Base-by-base conservation (phyloP, 1,140 invertebrate genomes). In the Aphelinus atriplicis region DNA sequence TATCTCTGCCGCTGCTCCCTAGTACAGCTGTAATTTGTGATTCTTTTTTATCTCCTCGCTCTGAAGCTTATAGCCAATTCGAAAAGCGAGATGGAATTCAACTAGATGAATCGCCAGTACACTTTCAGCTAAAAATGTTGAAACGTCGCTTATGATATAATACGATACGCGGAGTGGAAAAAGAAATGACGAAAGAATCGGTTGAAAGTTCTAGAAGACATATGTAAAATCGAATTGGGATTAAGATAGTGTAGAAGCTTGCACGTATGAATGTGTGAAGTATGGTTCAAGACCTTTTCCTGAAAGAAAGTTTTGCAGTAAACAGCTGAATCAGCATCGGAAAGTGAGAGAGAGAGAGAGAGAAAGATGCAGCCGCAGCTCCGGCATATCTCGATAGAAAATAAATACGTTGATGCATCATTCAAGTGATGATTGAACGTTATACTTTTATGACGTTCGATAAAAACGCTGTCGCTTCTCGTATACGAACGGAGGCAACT, bases 231-330 rank as follows among this genome's bases (percentile, higher is more conserved):
- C 56, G 64, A 73, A 67, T 58, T 58, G 46, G 43, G 56, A 46
- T 60, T 66, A 47, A 61, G 64, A 67, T 67, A 67, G 67, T 67
- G 46, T 2, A 47, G 6, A 43, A 42, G 3, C 4, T 26, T 1
- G 4, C 46, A n/a, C 3, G 9, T 46, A 67, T 4, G 55, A 45
- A 26, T 67, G 76, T 26, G 26, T 26, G 26, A 26, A 26, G 26
- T 26, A 26, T 26, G 75, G 75, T 78, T 78, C 78, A 79, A 79
- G 79, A 78, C 77, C 79, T 80, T 79, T 79, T 79, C 79, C 78
- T 79, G 64, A 78, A 79, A 78, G 75, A 78, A 79, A 77, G 77
- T 78, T 80, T 80, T 69, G 58, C 26, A 75, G 70, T 77, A 75
- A 77, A 77, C 73, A 76, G 76, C 74, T 74, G 77, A 78, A 78